Conservation (phyloP, 92 coral and sea anemone genomes). For the Ricordea florida region DNA sequence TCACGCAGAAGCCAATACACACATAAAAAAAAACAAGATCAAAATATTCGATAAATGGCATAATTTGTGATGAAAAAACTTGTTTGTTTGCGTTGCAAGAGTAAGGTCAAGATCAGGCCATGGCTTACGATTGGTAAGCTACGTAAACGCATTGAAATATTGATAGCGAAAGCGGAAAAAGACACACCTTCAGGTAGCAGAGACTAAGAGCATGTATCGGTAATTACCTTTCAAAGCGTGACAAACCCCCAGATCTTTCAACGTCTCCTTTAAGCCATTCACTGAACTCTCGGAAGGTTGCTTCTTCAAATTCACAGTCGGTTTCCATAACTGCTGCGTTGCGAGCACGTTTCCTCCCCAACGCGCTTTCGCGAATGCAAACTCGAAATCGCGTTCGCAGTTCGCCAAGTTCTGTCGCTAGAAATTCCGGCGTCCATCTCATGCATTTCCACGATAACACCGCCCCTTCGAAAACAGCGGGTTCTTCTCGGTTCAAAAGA, state of each 20-base stretch:
- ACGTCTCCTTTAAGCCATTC: constrained; percentile 76
- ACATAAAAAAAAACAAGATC: no score
- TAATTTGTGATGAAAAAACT: not conserved
- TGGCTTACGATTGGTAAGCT: not conserved
- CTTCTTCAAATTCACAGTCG: constrained; percentile 81
- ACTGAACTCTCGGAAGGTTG: constrained; percentile 73
- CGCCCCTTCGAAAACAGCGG: constrained; percentile 66
- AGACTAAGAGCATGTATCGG: not conserved
- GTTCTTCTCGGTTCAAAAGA: constrained; percentile 49
- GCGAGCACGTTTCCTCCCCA: constrained; percentile 21
- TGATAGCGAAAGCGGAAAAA: no score
- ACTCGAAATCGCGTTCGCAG: constrained; percentile 81
- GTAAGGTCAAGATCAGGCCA: constrained; percentile 23
- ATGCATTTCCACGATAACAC: constrained; percentile 72
- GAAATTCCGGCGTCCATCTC: constrained; percentile 79
- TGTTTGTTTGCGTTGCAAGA: constrained; percentile 32
- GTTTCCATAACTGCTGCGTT: constrained; percentile 79
- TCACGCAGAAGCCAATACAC: constrained; percentile 5
- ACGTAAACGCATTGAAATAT: no score
- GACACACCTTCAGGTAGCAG: not conserved
- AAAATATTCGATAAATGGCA: no score
- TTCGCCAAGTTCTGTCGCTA: constrained; percentile 65
- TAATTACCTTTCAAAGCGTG: constrained; percentile 72
- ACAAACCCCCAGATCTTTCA: constrained; percentile 54
- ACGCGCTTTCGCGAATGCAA: constrained; percentile 48